Percentiles rank a stretch among this genome's conserved stretches.
Conservation (phyloP, 2,888 invertebrate species). For the Hydrotaea cyrtoneurina region DNA sequence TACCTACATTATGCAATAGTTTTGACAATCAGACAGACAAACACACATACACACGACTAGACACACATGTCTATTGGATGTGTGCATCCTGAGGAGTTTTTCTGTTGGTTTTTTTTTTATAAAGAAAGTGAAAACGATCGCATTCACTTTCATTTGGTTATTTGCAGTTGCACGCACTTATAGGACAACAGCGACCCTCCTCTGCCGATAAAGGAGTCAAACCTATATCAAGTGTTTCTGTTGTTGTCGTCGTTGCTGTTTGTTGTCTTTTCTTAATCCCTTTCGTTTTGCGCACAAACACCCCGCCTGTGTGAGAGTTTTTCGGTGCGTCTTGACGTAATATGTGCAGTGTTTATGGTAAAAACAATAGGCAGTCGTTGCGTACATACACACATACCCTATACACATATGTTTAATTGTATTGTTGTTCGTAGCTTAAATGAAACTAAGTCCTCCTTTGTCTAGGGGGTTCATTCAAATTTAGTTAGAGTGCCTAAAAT, state of each 20-base stretch:
- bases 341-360: constrained; percentile 28
- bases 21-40: constrained; percentile 47
- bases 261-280: constrained; percentile 37
- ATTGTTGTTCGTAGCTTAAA: not conserved
- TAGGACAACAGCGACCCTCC: constrained; percentile 23
- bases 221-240: constrained; percentile 62
- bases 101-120: constrained; percentile 43
- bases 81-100: not conserved
- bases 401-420: constrained; percentile 25
- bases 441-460: not conserved
- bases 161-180: not conserved
- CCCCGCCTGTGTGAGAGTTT: constrained; percentile 36
- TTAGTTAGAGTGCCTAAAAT: constrained; percentile 23
- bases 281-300: constrained; percentile 39
- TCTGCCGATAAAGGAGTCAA: constrained; percentile 38
- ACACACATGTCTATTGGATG: constrained; percentile 11
- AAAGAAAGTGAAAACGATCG: constrained; percentile 60
- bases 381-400: not conserved
- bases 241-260: not conserved
- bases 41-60: not conserved
- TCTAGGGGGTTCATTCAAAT: constrained; percentile 40
- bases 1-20: constrained; percentile 67
- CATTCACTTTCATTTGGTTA: constrained; percentile 41
- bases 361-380: not conserved
- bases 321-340: constrained; percentile 50